Conservation (phyloP, 2,113 vertebrate species). For the Xiphophorus hellerii region DNA sequence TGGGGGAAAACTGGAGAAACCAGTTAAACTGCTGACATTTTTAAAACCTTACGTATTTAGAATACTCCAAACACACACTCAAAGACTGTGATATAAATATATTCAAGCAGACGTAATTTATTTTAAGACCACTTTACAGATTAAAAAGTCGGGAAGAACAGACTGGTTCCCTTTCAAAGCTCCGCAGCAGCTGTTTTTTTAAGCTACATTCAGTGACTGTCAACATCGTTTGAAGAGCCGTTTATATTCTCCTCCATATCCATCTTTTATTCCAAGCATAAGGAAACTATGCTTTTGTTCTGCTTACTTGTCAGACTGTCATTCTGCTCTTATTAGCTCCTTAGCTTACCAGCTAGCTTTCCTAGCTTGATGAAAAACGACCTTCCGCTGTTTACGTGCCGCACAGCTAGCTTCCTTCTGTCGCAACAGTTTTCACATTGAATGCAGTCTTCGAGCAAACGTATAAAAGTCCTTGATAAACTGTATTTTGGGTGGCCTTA, state of each 20-base stretch:
- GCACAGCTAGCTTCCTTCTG: not conserved
- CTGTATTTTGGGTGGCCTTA: slow-evolving; percentile 23
- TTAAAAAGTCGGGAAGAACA: not conserved
- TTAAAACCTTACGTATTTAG: not conserved
- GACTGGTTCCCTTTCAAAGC: not conserved
- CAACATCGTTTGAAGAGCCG: not conserved
- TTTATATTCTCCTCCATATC: accelerated
- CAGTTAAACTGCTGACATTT: not conserved
- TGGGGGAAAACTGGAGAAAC: not conserved
- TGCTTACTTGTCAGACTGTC: not conserved
- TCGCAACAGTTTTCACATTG: not conserved
- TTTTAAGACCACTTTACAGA: not conserved
- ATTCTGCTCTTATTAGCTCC: not conserved
- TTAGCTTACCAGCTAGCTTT: slow-evolving; percentile 51
- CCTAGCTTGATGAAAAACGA: slow-evolving; percentile 49
- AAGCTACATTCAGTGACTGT: not conserved
- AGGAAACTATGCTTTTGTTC: not conserved
- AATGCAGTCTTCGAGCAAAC: not conserved
- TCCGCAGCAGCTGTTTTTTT: not conserved
- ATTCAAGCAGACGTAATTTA: not conserved
- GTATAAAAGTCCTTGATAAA: not conserved
- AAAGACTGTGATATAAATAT: not conserved
- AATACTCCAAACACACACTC: not conserved
- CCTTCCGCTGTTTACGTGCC: slow-evolving; percentile 55
- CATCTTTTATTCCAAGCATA: not conserved